Base-by-base conservation (phyloP, 1,140 invertebrate genomes). In the Bombus ignitus region DNA sequence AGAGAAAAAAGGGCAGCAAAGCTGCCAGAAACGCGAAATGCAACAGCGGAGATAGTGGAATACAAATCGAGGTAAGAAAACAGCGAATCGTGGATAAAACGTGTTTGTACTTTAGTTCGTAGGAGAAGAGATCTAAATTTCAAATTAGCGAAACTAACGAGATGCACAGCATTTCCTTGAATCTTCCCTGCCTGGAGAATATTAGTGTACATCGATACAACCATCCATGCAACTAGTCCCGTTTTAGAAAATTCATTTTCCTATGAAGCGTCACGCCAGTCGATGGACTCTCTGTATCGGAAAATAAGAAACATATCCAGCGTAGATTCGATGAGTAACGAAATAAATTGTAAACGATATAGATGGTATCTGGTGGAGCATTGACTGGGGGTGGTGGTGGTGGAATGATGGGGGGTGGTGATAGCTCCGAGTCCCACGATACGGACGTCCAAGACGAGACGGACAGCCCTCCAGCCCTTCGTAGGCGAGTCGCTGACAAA, bases 21-120 rank as follows among this genome's bases (percentile, higher is more conserved):
- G 96, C 96, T 42, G 96, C 96, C 53, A 95, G 97, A 78, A 96
- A 96, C 89, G 96, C 97, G 77, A 97, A 97, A 93, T 97, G 97
- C 92, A 97, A 97, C 93, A 97, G 97, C 89, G 97, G 97, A 22
- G 97, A 97, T 92, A 97, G 97, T 74, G 97, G 97, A 53, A 97
- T 97, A 91, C 97, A 97, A 93, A 96, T 97, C 81, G 97, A 97
- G 95, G 95, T 97, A 84, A 94, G 94, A n/a, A 25, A 74, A 47
- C 3, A 1, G 8, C 0, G 9, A 3, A 71, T 25, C 44, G 22
- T 42, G 47, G 39, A 62, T 2, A 28, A 37, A 66, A 44, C 10
- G 18, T 35, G 44, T 28, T 73, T 13, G 2, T 18, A 47, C 3
- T 47, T 80, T 39, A 53, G 32, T 3, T 0, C 2, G 8, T 12